Base-by-base conservation (phyloP, 2,888 invertebrate genomes). In the Osedax fenrisi region DNA sequence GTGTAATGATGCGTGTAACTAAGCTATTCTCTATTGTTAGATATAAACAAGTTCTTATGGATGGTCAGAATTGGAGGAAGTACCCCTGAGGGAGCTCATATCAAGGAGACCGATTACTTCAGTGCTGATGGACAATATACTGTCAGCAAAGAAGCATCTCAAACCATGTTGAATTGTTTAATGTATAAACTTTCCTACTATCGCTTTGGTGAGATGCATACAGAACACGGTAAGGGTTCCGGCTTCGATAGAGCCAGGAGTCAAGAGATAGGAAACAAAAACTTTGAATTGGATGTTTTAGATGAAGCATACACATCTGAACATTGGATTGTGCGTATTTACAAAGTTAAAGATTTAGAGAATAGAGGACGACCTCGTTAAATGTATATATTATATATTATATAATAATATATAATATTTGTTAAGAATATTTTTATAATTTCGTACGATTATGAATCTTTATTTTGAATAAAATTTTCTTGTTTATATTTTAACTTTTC, bases 131-230 rank as follows among this genome's bases (percentile, higher is more conserved):
- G 97, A 1, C 97, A 98, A 87, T 98, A 96, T 86, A 87, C 95
- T 64, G 90, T 98, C 1, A 97, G 97, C 86, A 90, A 91, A 79
- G 94, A 94, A 83, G 96, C 95, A 61, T 92, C 95, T 0, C 89
- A 89, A 27, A 90, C 90, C 22, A 87, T 98, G 80, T 89, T 96
- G 80, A 96, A 98, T 87, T 96, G 94, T 82, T 89, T 97, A 77
- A 98, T 97, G 97, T 97, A 98, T 87, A 98, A 97, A 87, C 92
- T 98, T 92, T 95, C 94, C 86, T 98, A 97, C 85, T 96, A 98
- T 86, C 89, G 93, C 82, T 98, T 97, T 85, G 96, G 95, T 5
- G 91, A 92, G 81, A 92, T 95, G 77, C 95, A 94, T 84, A 95
- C 95, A 0, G 95, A 96, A 87, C 92, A 91, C 81, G 91, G 92